Percentiles rank a stretch among this genome's conserved stretches.
Evolutionary conservation across 30 jellyfish, hydroid and myxozoan species (phyloP).

Genomic region (Euphysa ruthae): DNA sequence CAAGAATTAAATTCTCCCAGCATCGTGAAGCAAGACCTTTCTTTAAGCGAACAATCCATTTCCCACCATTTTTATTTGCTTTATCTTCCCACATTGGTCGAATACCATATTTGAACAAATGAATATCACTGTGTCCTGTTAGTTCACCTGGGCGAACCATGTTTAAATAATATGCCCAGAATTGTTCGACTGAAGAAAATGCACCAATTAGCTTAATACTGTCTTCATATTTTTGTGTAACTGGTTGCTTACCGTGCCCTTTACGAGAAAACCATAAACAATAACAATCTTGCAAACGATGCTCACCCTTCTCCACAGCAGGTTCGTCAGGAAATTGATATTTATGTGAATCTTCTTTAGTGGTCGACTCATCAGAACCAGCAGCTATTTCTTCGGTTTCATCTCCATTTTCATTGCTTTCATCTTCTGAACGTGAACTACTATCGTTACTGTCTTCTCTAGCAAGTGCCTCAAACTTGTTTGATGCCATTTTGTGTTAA

Average conservation of each 20-base stretch:
- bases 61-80: constrained; percentile 93
- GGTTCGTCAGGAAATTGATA: constrained; percentile 76
- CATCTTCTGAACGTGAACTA: constrained; percentile 54
- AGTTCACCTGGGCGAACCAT: constrained; percentile 97
- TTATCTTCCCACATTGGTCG: constrained; percentile 99
- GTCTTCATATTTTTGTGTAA: constrained; percentile 63
- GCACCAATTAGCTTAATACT: constrained; percentile 87
- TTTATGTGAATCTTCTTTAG: constrained; percentile 33
- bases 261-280: constrained; percentile 90
- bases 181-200: constrained; percentile 87
- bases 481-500: too few relatives aligned
- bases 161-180: constrained; percentile 82
- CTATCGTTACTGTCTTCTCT: constrained; percentile 81
- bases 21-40: constrained; percentile 97
- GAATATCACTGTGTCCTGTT: constrained; percentile 94
- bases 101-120: constrained; percentile 86
- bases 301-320: constrained; percentile 72
- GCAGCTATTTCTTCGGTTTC: constrained; percentile 21
- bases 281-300: constrained; percentile 66
- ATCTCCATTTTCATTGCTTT: constrained; percentile 63
- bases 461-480: too few relatives aligned
- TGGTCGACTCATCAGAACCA: constrained; percentile 22
- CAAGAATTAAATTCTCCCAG: constrained; percentile 97
- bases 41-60: constrained; percentile 87
- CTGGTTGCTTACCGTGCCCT: constrained; percentile 44